Evolutionary conservation across 1,140 invertebrate genomes (phyloP).

Genomic region (Brachystomella parvula): DNA sequence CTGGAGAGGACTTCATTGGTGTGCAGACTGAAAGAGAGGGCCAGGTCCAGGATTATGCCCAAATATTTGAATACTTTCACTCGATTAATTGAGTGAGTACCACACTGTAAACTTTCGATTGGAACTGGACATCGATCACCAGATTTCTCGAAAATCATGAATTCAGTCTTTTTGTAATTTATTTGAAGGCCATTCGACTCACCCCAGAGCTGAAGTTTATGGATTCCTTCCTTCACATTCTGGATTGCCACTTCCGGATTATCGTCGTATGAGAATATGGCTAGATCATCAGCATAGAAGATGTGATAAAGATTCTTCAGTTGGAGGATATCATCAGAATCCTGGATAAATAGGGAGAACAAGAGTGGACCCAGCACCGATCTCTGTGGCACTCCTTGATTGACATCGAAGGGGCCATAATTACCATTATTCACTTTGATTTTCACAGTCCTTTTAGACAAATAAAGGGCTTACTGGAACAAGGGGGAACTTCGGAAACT

Average conservation of each 20-base stretch:
- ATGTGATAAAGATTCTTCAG: constrained; percentile 11
- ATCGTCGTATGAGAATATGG: constrained; percentile 11
- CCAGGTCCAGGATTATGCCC: neutral
- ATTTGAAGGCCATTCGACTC: neutral
- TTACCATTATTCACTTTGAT: neutral
- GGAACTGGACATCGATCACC: neutral
- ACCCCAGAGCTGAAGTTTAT: neutral
- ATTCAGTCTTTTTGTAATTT: constrained; percentile 14
- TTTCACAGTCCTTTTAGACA: neutral
- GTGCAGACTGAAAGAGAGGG: neutral
- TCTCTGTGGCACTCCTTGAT: constrained; percentile 39
- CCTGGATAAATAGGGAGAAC: constrained; percentile 37
- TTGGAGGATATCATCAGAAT: constrained; percentile 25
- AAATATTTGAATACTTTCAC: neutral
- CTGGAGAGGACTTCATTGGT: neutral
- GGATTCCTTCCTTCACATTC: neutral
- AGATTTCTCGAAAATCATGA: too few relatives aligned
- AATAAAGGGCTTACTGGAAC: too few relatives aligned
- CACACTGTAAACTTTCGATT: neutral
- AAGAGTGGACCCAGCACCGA: constrained; percentile 38
- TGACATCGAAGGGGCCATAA: constrained; percentile 1
- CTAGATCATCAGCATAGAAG: constrained; percentile 40
- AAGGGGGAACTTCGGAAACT: too few relatives aligned
- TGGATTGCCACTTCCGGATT: neutral
- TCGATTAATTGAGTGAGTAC: neutral